Evolutionary conservation across 2,113 vertebrate genomes (phyloP).

Genomic region (Chauna torquata): DNA sequence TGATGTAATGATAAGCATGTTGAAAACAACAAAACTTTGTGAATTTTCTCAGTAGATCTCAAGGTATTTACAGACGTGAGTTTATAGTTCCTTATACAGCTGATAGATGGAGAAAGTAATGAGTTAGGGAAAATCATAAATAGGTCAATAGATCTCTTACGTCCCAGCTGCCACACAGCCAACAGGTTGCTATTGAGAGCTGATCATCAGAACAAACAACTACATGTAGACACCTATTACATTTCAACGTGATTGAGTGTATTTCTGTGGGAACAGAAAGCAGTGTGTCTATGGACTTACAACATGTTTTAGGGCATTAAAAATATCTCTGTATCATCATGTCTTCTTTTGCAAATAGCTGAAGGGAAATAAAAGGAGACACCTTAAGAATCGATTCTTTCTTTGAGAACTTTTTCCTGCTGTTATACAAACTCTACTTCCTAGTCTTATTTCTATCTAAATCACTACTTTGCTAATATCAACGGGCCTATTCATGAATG

Average conservation of each 20-base stretch:
- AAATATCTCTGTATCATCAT: not conserved
- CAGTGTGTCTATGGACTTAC: not conserved
- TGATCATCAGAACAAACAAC: not conserved
- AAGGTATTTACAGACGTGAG: not conserved
- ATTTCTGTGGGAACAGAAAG: not conserved
- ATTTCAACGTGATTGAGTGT: not conserved
- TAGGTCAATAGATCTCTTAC: not conserved
- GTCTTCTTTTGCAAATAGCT: not conserved
- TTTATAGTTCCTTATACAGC: not conserved
- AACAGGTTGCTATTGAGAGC: not conserved
- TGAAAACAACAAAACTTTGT: not conserved
- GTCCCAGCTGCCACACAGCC: not conserved
- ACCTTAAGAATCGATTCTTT: rapidly evolving
- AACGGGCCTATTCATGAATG: not conserved
- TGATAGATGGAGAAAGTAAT: not conserved
- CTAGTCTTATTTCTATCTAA: not conserved
- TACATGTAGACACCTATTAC: not conserved
- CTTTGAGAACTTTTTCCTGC: not conserved
- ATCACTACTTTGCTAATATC: not conserved
- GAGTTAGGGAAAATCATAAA: not conserved
- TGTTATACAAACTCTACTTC: not conserved
- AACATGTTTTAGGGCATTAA: not conserved
- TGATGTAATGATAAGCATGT: not conserved
- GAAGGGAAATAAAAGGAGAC: not conserved
- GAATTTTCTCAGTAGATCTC: not conserved